Conservation (phyloP, 2,888 invertebrate genomes). For the Apamea epomidion region DNA sequence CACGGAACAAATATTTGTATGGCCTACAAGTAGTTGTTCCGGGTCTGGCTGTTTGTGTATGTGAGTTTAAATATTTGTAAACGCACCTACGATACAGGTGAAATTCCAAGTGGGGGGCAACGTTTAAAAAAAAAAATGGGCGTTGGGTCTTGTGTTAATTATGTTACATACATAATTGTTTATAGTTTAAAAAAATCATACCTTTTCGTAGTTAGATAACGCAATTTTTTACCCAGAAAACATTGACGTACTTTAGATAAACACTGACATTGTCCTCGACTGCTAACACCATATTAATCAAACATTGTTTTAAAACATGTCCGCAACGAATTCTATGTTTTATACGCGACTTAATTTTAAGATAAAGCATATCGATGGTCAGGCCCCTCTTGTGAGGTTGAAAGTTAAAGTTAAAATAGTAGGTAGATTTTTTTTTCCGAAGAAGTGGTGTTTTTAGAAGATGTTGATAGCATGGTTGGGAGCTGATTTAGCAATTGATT, state of each 20-base stretch:
- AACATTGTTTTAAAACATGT: conserved; percentile 9
- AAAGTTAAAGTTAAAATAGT: neutral
- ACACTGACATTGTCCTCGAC: conserved; percentile 13
- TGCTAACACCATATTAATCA: neutral
- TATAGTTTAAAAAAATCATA: neutral
- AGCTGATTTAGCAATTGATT: conserved; percentile 5
- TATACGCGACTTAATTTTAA: neutral
- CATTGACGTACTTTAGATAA: conserved; percentile 8
- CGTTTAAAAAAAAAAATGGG: too few species aligned
- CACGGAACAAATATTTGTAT: too few species aligned
- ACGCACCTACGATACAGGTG: too few species aligned
- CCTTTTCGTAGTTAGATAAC: neutral
- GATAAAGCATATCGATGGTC: neutral
- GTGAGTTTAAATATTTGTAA: too few species aligned
- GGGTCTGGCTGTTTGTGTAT: too few species aligned
- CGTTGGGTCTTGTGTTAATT: too few species aligned
- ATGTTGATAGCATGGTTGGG: neutral
- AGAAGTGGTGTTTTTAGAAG: neutral
- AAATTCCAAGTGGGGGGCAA: too few species aligned
- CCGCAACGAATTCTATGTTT: conserved; percentile 34
- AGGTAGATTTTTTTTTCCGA: neutral
- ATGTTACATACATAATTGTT: too few species aligned
- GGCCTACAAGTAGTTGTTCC: too few species aligned
- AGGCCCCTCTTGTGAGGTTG: neutral
- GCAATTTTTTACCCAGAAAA: neutral